Evolutionary conservation across 2,888 invertebrate genomes (phyloP).

Genomic region (Lordiphosa andalusiaca): DNA sequence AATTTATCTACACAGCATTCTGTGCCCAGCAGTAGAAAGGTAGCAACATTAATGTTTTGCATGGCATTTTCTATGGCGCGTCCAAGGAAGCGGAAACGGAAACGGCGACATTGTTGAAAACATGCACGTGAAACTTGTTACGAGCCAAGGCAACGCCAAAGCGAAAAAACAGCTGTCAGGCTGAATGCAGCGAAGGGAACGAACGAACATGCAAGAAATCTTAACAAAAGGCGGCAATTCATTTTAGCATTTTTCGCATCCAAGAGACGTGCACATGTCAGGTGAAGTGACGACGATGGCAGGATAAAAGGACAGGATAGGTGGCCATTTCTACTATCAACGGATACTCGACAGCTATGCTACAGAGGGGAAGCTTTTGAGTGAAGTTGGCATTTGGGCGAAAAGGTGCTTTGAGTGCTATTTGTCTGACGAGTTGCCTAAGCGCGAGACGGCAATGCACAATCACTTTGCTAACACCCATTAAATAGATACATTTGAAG

Average conservation of each 20-base stretch:
- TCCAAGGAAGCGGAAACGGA: conserved; percentile 16
- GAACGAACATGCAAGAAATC: conserved; percentile 54
- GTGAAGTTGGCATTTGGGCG: conserved; percentile 3
- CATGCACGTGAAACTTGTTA: conserved; percentile 74
- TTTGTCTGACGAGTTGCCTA: no score
- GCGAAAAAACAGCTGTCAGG: conserved; percentile 29
- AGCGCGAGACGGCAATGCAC: no score
- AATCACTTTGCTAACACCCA: no score
- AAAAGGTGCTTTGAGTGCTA: no score
- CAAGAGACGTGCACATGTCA: conserved; percentile 68
- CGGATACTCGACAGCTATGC: conserved; percentile 1
- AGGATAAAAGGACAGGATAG: conserved; percentile 1
- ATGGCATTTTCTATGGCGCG: conserved; percentile 31
- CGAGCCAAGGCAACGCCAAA: conserved; percentile 36
- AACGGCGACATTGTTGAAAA: conserved; percentile 68
- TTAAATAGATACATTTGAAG: no score
- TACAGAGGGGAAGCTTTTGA: background rate
- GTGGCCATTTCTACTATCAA: conserved; percentile 11
- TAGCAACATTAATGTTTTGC: conserved; percentile 44
- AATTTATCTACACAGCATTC: conserved; percentile 39
- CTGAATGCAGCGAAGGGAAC: conserved; percentile 27
- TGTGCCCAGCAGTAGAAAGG: conserved; percentile 42
- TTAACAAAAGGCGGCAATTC: conserved; percentile 72
- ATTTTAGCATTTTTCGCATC: conserved; percentile 65
- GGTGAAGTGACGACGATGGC: conserved; percentile 13